These are phyloP conservation scores for Drosophila incognita DNA, from an alignment of 2,888 invertebrate species.

Conservation along the genomic window DNA sequence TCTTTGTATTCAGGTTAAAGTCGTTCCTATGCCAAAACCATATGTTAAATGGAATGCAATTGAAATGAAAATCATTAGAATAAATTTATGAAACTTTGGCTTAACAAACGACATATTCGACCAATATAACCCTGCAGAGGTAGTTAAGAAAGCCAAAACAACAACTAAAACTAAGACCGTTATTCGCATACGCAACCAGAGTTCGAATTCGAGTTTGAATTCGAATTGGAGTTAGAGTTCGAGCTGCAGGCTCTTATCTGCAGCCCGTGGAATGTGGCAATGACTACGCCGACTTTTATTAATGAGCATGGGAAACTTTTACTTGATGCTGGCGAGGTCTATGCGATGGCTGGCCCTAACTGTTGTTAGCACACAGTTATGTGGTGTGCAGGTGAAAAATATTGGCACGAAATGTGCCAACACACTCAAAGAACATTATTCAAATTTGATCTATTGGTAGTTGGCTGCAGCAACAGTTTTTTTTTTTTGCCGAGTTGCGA, in stretches of 20 bases:
- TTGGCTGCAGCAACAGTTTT: constrained; percentile 2
- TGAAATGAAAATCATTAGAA: not conserved
- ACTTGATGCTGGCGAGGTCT: constrained; percentile 25
- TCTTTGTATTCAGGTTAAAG: not conserved
- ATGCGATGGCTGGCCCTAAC: constrained; percentile 26
- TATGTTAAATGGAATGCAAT: not conserved
- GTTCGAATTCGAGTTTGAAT: not conserved
- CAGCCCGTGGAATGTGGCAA: constrained; percentile 19
- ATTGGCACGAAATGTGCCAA: constrained; percentile 30
- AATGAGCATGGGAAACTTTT: constrained; percentile 45
- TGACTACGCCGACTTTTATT: constrained; percentile 11
- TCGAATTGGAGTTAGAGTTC: not conserved
- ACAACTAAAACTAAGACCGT: constrained; percentile 20
- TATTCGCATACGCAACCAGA: constrained; percentile 18
- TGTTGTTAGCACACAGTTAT: constrained; percentile 27
- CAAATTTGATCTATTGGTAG: constrained; percentile 18
- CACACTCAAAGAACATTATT: constrained; percentile 7
- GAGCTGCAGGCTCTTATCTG: constrained; percentile 26
- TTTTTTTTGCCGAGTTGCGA: not conserved
- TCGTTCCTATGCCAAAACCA: not conserved
- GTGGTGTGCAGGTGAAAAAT: constrained; percentile 31
- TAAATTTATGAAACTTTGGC: not conserved
- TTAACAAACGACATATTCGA: constrained; percentile 5
- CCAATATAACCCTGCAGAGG: constrained; percentile 2
- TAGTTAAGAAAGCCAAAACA: constrained; percentile 17